Evolutionary conservation across 2,888 invertebrate species (phyloP).

Genomic region (Crioceris asparagi): DNA sequence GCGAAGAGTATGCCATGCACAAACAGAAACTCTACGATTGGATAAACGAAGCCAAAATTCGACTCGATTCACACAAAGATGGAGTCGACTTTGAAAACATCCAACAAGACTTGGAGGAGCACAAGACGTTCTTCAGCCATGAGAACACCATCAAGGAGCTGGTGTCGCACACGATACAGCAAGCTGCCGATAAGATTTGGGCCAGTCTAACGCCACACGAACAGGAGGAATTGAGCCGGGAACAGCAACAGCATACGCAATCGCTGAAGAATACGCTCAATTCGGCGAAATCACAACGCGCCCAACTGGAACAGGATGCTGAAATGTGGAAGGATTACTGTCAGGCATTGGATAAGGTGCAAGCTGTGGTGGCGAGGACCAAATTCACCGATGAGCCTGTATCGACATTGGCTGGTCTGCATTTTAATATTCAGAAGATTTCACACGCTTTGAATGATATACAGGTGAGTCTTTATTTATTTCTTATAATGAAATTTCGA

Average conservation of each 20-base stretch:
- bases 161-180: constrained; percentile 71
- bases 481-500: too few relatives aligned
- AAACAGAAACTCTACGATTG: constrained; percentile 72
- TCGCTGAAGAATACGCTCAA: constrained; percentile 71
- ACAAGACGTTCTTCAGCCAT: constrained; percentile 74
- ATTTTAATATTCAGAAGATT: constrained; percentile 74
- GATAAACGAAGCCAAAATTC: constrained; percentile 72
- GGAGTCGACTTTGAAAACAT: constrained; percentile 85
- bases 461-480: constrained; percentile 47
- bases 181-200: constrained; percentile 80
- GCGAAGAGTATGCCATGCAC: constrained; percentile 65
- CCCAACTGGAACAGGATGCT: constrained; percentile 68
- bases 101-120: constrained; percentile 71
- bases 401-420: constrained; percentile 67
- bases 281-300: constrained; percentile 70
- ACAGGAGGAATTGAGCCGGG: constrained; percentile 64
- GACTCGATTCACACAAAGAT: constrained; percentile 65
- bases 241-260: constrained; percentile 72
- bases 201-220: constrained; percentile 70
- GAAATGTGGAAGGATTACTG: constrained; percentile 81
- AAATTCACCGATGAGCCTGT: constrained; percentile 71
- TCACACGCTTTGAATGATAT: constrained; percentile 63
- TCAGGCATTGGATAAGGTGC: constrained; percentile 65
- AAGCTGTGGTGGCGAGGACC: constrained; percentile 61
- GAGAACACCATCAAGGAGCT: constrained; percentile 68